Evolutionary conservation across 2,797 vertebrate genomes (phyloP).

Genomic region (Gallinago solitaria): DNA sequence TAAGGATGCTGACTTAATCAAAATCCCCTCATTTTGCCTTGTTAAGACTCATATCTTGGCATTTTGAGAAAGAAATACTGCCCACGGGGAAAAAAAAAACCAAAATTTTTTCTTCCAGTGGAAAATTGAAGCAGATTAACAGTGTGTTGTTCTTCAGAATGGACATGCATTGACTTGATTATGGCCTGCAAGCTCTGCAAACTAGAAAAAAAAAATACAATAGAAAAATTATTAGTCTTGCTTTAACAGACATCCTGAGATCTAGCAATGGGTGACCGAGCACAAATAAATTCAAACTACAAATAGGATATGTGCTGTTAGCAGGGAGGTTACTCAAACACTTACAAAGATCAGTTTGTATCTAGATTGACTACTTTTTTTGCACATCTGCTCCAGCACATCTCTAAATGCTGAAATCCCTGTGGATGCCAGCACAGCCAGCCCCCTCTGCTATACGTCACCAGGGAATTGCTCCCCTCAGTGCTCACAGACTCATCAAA

Average conservation of each 20-base stretch:
- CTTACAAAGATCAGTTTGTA: background rate
- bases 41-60: background rate
- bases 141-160: background rate
- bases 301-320: background rate
- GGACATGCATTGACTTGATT: too few species aligned
- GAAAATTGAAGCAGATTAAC: background rate
- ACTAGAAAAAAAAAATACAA: too few species aligned
- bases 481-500: fast-evolving
- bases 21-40: background rate
- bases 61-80: background rate
- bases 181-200: background rate
- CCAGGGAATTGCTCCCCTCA: background rate
- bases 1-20: background rate
- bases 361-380: background rate
- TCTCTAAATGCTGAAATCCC: background rate
- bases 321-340: background rate
- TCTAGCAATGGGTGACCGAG: background rate
- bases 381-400: background rate
- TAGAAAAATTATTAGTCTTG: fast-evolving
- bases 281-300: background rate
- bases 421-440: background rate
- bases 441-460: background rate
- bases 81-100: too few species aligned
- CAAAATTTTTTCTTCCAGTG: background rate
- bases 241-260: background rate